Conservation (phyloP, 2,888 invertebrate genomes). For the Teleogryllus oceanicus region DNA sequence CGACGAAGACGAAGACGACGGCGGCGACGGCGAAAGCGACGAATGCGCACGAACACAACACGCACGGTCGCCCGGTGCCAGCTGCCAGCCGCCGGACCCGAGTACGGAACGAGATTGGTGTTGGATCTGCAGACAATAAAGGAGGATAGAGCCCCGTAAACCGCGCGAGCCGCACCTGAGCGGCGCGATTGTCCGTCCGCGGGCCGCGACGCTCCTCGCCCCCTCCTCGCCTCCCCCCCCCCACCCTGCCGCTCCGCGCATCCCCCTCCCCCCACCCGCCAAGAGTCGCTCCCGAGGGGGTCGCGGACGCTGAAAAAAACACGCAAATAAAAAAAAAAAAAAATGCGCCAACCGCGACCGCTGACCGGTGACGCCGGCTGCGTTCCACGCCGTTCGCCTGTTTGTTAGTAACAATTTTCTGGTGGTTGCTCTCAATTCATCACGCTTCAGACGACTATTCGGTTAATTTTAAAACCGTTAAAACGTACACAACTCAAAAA, state of each 20-base stretch:
- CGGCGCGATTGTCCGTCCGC: not conserved
- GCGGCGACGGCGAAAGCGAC: not conserved
- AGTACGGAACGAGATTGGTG: constrained; percentile 2
- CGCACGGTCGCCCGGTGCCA: not conserved
- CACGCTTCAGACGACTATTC: no score
- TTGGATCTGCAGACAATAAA: constrained; percentile 18
- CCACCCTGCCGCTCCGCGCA: not conserved
- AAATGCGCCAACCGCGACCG: no score
- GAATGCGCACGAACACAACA: not conserved
- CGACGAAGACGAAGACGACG: not conserved
- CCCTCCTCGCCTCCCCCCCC: not conserved
- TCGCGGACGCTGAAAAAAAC: no score
- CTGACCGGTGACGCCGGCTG: no score
- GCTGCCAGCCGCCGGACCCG: not conserved
- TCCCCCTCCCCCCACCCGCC: no score
- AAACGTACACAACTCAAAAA: no score
- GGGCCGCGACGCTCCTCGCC: not conserved
- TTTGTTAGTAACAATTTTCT: no score
- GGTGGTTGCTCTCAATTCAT: no score
- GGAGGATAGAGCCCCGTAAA: constrained; percentile 1
- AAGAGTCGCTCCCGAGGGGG: no score
- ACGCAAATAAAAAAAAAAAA: no score
- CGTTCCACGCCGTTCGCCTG: no score
- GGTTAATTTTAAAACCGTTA: no score
- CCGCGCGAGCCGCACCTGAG: not conserved